Conservation (phyloP, 1,140 invertebrate genomes). For the Doryteuthis pealeii region DNA sequence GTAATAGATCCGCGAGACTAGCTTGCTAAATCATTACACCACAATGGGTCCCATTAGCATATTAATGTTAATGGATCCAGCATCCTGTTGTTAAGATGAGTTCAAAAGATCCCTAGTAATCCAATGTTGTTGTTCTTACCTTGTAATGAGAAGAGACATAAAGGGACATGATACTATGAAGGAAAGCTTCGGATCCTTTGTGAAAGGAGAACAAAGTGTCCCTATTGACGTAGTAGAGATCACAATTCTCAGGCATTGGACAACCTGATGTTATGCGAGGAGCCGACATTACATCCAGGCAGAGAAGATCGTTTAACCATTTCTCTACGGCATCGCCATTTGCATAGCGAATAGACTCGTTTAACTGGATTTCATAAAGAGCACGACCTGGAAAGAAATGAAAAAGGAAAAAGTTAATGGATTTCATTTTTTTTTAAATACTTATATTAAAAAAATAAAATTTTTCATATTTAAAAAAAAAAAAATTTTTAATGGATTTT, state of each 20-base stretch:
- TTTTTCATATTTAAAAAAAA: too few relatives aligned
- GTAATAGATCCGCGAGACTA: too few relatives aligned
- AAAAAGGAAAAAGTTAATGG: background rate
- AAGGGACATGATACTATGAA: constrained; percentile 87
- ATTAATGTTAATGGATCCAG: too few relatives aligned
- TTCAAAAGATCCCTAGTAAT: too few relatives aligned
- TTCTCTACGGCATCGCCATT: constrained; percentile 83
- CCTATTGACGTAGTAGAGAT: constrained; percentile 77
- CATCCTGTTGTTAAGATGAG: too few relatives aligned
- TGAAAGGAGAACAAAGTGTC: constrained; percentile 98
- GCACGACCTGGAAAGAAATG: constrained; percentile 49
- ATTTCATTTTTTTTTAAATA: too few relatives aligned
- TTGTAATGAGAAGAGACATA: constrained; percentile 99
- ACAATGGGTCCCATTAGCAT: too few relatives aligned
- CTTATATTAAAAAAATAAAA: too few relatives aligned
- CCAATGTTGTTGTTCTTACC: too few relatives aligned
- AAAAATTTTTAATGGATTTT: too few relatives aligned
- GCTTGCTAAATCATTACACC: too few relatives aligned
- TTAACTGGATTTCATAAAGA: constrained; percentile 66
- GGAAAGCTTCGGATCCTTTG: constrained; percentile 90
- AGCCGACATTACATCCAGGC: constrained; percentile 72
- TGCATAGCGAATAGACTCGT: constrained; percentile 95
- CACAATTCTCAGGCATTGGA: constrained; percentile 84
- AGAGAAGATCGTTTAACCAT: constrained; percentile 91
- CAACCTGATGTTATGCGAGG: constrained; percentile 73